Conservation (phyloP, 2,797 vertebrate genomes). For the Anolis apletophallus region DNA sequence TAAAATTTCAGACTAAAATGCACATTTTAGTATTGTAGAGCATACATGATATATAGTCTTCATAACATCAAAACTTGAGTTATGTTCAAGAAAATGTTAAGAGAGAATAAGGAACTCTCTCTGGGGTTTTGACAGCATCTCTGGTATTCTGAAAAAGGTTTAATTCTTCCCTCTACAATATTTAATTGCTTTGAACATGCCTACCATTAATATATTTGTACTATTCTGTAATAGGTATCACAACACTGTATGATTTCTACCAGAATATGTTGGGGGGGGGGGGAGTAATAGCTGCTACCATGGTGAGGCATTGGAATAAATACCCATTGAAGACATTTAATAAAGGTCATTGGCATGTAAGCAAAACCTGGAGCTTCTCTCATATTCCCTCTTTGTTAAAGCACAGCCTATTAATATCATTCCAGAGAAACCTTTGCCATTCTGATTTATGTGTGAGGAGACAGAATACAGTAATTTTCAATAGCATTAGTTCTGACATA, state of each 20-base stretch:
- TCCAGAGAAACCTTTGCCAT: slow-evolving; percentile 36
- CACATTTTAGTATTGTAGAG: neutral
- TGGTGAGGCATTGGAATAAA: too few relatives aligned
- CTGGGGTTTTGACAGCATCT: neutral
- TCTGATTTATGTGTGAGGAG: slow-evolving; percentile 46
- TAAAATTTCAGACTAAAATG: neutral
- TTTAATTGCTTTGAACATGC: too few relatives aligned
- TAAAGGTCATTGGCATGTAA: neutral
- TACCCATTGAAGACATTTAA: slow-evolving; percentile 15
- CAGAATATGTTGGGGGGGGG: neutral
- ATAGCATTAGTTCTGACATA: slow-evolving; percentile 29
- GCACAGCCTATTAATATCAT: slow-evolving; percentile 32
- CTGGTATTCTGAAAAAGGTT: neutral
- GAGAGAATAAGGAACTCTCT: too few relatives aligned
- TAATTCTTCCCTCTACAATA: neutral
- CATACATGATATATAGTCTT: neutral
- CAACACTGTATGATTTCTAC: neutral
- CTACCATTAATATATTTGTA: neutral
- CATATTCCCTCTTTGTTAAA: slow-evolving; percentile 15
- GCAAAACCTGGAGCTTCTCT: slow-evolving; percentile 26
- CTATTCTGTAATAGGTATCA: neutral
- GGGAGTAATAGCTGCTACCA: neutral
- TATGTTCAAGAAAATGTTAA: neutral
- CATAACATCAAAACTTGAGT: neutral
- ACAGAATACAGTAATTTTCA: slow-evolving; percentile 21